Conservation (phyloP, 30 jellyfish, hydroid and myxozoan species). For the Rhopilema esculentum region DNA sequence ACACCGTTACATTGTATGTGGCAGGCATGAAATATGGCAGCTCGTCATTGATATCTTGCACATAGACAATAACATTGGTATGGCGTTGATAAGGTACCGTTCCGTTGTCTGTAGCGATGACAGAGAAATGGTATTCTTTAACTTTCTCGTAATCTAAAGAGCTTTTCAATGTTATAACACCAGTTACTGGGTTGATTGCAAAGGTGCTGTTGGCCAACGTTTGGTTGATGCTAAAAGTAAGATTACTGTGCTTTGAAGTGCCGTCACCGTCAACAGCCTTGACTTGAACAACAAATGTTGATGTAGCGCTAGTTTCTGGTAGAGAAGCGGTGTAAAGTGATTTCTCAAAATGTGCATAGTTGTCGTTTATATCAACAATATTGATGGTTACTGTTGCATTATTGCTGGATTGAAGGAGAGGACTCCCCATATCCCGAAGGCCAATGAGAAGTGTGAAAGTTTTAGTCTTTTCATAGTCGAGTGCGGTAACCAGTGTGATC, state of each 20-base stretch:
- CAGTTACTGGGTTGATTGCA: conserved; percentile 64
- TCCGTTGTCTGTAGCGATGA: conserved; percentile 88
- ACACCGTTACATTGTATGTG: conserved; percentile 36
- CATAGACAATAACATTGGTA: conserved; percentile 68
- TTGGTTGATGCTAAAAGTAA: conserved; percentile 67
- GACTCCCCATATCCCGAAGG: conserved; percentile 79
- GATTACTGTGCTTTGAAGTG: conserved; percentile 60
- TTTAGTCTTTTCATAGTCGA: conserved; percentile 68
- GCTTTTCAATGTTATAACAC: conserved; percentile 57
- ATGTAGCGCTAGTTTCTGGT: conserved; percentile 52
- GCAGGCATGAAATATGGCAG: conserved; percentile 70
- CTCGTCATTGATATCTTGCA: conserved; percentile 75
- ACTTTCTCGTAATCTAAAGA: conserved; percentile 74
- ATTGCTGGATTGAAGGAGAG: conserved; percentile 62
- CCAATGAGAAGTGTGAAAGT: conserved; percentile 58
- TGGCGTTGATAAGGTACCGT: conserved; percentile 60
- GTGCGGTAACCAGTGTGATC: conserved; percentile 47
- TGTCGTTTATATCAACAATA: conserved; percentile 83
- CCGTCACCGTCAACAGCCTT: conserved; percentile 84
- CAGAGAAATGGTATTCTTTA: conserved; percentile 71
- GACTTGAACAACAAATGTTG: conserved; percentile 68
- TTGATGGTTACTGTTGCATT: conserved; percentile 64
- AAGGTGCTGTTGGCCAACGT: conserved; percentile 64
- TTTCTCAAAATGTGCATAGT: conserved; percentile 75
- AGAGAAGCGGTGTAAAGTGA: conserved; percentile 61